Percentiles rank a stretch among this genome's conserved stretches.
phyloP scores from a whole-genome alignment of 2,113 vertebrate species.

The Aspidoscelis tigris region DNA sequence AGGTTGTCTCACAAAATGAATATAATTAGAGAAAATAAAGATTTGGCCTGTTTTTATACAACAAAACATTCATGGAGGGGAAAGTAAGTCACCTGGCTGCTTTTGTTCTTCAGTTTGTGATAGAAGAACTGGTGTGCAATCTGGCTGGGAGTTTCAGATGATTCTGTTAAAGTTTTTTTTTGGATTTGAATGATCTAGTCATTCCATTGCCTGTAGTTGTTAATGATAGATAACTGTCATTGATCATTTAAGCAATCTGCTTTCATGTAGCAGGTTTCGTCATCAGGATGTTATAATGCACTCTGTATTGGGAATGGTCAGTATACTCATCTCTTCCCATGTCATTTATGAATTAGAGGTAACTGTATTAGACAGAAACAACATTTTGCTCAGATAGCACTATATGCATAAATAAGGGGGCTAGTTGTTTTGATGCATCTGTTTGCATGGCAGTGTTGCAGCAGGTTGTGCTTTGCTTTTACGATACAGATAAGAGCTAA shows the following conservation, averaged over 20 bases:
- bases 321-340: neutral
- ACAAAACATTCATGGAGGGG: conserved; percentile 99
- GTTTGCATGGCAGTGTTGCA: neutral
- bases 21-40: conserved; percentile 96
- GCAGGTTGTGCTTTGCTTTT: neutral
- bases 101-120: conserved; percentile 3
- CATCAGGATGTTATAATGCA: neutral
- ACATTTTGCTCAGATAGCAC: neutral
- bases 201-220: neutral
- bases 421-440: neutral
- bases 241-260: neutral
- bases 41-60: conserved; percentile 99
- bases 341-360: neutral
- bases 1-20: conserved; percentile 96
- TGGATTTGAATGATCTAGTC: conserved; percentile 1
- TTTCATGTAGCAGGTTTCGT: neutral
- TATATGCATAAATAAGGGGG: neutral
- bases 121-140: neutral
- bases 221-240: neutral
- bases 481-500: neutral
- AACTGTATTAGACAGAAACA: neutral
- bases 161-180: neutral
- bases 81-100: conserved; percentile 85
- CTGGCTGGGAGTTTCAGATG: neutral
- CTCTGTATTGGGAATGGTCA: neutral